Evolutionary conservation across 2,113 vertebrate genomes (phyloP).

Genomic region (Hippolais icterina): DNA sequence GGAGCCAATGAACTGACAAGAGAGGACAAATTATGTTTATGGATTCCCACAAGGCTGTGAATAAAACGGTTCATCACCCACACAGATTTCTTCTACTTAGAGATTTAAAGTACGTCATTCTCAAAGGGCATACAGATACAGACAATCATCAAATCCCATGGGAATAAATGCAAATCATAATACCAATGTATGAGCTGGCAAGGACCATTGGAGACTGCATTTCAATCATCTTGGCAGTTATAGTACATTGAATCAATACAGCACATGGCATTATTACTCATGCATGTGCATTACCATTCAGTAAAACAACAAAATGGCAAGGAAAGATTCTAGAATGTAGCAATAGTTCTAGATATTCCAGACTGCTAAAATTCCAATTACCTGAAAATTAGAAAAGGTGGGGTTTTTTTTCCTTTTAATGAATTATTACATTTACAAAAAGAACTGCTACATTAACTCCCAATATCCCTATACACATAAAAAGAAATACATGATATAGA

Average conservation of each 20-base stretch:
- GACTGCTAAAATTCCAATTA: not conserved
- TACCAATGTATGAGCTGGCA: not conserved
- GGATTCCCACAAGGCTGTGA: constrained; percentile 7
- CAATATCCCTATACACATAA: not conserved
- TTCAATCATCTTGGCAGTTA: constrained; percentile 18
- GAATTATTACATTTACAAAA: not conserved
- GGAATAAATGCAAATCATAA: constrained; percentile 23
- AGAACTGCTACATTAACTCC: not conserved
- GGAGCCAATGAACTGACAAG: not conserved
- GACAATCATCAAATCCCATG: not conserved
- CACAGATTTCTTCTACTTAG: constrained; percentile 7
- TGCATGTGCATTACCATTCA: not conserved
- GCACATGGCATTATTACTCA: not conserved
- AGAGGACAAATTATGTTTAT: constrained; percentile 37
- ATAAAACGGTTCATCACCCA: constrained; percentile 45
- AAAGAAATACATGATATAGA: not conserved
- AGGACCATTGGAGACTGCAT: not conserved
- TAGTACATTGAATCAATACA: not conserved
- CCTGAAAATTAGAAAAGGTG: not conserved
- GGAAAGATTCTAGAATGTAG: not conserved
- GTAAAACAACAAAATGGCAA: not conserved
- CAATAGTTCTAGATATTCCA: not conserved
- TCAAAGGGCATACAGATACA: not conserved
- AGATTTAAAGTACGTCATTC: constrained; percentile 13
- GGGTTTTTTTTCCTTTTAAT: not conserved